Conservation (phyloP, 2,888 invertebrate species). For the Lutraria lutraria region DNA sequence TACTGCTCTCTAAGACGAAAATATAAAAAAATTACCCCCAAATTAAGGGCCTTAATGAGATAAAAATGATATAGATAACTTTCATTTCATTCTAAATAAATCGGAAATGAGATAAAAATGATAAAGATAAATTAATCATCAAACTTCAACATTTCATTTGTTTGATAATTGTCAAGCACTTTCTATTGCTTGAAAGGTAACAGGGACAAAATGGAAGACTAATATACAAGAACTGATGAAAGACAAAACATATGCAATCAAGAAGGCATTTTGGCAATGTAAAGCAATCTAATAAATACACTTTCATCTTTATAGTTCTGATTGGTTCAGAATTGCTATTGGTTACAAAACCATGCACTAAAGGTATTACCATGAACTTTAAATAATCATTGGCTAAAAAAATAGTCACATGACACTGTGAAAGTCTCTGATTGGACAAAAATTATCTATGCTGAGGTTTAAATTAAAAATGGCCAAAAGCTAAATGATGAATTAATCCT, state of each 20-base stretch:
- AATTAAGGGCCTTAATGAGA: too few species aligned
- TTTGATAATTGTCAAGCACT: too few species aligned
- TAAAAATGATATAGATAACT: too few species aligned
- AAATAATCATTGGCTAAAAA: neutral
- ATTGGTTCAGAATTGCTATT: constrained; percentile 7
- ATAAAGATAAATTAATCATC: too few species aligned
- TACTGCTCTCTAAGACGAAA: too few species aligned
- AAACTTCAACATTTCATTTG: too few species aligned
- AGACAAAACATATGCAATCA: neutral
- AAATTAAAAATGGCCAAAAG: constrained; percentile 22
- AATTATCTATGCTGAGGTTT: constrained; percentile 15
- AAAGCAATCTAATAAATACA: neutral
- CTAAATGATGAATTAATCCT: constrained; percentile 15
- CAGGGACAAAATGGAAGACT: too few species aligned
- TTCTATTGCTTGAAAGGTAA: too few species aligned
- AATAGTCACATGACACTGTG: neutral
- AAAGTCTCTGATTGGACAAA: neutral
- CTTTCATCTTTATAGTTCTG: neutral
- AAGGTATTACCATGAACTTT: neutral
- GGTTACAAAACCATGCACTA: neutral
- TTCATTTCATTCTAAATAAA: too few species aligned
- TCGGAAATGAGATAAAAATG: too few species aligned
- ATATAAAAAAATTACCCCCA: too few species aligned
- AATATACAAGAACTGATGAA: too few species aligned
- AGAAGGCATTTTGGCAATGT: neutral